Evolutionary conservation across 2,888 invertebrate genomes (phyloP).

Genomic region (Phyllotreta cruciferae): DNA sequence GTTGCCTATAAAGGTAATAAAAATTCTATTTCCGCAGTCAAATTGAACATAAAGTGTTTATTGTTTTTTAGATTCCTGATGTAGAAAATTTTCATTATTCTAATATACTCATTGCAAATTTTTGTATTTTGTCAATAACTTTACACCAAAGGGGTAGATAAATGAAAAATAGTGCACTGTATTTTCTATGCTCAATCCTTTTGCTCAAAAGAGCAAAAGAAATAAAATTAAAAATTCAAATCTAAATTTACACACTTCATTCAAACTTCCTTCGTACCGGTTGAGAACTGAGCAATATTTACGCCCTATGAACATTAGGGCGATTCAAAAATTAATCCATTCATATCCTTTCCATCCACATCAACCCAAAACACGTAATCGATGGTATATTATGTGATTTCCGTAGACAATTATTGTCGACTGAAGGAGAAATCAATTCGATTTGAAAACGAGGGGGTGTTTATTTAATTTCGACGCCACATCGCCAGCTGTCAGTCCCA

Average conservation of each 20-base stretch:
- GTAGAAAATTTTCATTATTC: background rate
- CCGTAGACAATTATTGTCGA: conserved; percentile 39
- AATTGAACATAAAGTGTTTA: background rate
- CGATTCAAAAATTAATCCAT: conserved; percentile 25
- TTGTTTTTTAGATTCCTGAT: background rate
- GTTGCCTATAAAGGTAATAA: too few relatives aligned
- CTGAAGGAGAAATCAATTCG: conserved; percentile 38
- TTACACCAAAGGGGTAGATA: too few relatives aligned
- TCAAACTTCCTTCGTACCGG: background rate
- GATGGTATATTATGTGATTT: conserved; percentile 35
- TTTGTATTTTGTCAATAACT: too few relatives aligned
- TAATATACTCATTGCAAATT: conserved; percentile 1
- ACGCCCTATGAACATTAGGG: background rate
- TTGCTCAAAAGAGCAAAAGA: too few relatives aligned
- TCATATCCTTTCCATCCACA: conserved; percentile 26
- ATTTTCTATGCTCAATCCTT: too few relatives aligned
- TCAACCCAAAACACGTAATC: conserved; percentile 33
- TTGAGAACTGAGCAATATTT: background rate
- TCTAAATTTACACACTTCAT: background rate
- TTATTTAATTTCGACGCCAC: conserved; percentile 39
- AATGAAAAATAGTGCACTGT: too few relatives aligned
- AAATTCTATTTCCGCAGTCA: background rate
- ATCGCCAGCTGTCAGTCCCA: conserved; percentile 36
- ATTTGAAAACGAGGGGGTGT: conserved; percentile 37
- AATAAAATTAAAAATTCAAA: too few relatives aligned